phyloP scores from a whole-genome alignment of 2,888 invertebrate species.

The Allacma fusca region DNA sequence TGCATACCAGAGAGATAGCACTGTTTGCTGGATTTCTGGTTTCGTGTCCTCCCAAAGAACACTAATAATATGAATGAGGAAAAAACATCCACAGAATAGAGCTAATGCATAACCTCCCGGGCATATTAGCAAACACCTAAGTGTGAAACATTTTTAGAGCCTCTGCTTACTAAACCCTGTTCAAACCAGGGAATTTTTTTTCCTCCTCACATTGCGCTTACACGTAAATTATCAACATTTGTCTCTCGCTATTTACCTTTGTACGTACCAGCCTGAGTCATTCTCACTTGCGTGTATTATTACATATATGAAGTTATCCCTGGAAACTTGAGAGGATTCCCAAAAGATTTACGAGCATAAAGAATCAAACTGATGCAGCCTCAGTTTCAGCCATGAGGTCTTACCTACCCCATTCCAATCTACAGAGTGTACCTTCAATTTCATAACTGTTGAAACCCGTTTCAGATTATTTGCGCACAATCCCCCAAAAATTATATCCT shows the following conservation, averaged over 20 bases:
- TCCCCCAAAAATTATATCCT: too few species aligned
- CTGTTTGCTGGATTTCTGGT: background rate
- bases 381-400: conserved; percentile 21
- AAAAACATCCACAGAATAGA: background rate
- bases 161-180: conserved; percentile 40
- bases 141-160: conserved; percentile 59
- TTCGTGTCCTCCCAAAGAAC: background rate
- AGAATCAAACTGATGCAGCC: conserved; percentile 10
- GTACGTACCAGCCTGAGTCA: background rate
- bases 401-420: conserved; percentile 32
- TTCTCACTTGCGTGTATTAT: background rate
- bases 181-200: conserved; percentile 6
- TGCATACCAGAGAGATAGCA: background rate
- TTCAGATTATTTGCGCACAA: background rate
- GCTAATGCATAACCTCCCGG: conserved; percentile 39
- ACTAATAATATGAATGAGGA: background rate
- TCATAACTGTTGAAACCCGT: background rate
- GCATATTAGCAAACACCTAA: conserved; percentile 57
- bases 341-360: conserved; percentile 32
- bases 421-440: background rate
- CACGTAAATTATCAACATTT: conserved; percentile 43
- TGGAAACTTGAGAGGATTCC: background rate
- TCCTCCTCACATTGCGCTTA: conserved; percentile 31
- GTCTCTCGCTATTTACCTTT: conserved; percentile 27
- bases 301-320: background rate